A percentile compares a stretch with the other conserved stretches of the same genome.
phyloP scores from a whole-genome alignment of 2,888 invertebrate species.

The Nymphalis polychloros region DNA sequence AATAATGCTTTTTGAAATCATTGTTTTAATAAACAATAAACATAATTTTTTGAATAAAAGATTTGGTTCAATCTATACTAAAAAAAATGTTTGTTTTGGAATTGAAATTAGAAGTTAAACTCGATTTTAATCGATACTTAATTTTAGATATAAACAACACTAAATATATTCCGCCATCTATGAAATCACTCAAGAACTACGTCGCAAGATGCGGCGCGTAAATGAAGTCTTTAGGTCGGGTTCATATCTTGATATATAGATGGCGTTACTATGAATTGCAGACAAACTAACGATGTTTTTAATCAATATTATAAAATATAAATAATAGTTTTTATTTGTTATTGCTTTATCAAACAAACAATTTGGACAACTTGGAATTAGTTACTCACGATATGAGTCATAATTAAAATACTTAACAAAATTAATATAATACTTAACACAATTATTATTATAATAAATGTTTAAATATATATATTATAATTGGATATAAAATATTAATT shows the following conservation, averaged over 20 bases:
- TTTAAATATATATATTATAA: too few species aligned
- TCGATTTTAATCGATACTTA: conserved; percentile 1
- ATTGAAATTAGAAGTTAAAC: neutral
- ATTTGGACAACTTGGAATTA: too few species aligned
- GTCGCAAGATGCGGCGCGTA: neutral
- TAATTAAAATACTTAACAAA: too few species aligned
- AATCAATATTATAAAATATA: too few species aligned
- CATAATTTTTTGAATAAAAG: neutral
- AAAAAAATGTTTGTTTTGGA: neutral
- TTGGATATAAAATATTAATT: too few species aligned
- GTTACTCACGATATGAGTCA: too few species aligned
- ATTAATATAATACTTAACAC: too few species aligned
- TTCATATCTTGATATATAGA: conserved; percentile 14
- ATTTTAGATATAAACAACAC: conserved; percentile 10
- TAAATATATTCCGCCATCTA: conserved; percentile 16
- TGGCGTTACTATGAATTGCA: conserved; percentile 13
- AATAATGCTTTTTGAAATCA: conserved; percentile 22
- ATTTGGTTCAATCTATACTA: neutral
- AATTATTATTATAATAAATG: too few species aligned
- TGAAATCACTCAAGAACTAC: neutral
- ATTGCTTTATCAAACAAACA: too few species aligned
- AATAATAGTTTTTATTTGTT: too few species aligned
- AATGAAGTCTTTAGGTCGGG: neutral
- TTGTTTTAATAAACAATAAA: neutral
- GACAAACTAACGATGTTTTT: too few species aligned